Percentiles rank a stretch among this genome's conserved stretches.
Evolutionary conservation across 1,140 invertebrate species (phyloP).

Genomic region (Neodiprion lecontei): DNA sequence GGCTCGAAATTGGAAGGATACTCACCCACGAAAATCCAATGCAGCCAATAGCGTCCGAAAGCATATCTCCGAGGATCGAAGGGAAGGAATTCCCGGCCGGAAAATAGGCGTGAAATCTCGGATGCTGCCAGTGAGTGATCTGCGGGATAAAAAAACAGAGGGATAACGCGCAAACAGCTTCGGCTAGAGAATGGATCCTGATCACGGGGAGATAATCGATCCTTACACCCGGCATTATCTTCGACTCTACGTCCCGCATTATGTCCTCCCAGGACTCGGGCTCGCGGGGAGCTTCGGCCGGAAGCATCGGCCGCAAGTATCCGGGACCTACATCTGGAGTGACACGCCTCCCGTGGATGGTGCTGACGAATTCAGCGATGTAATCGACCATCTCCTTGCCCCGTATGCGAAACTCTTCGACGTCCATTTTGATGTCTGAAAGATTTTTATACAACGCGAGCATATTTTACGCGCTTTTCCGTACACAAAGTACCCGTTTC

Average conservation of each 20-base stretch:
- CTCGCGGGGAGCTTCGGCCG: constrained; percentile 82
- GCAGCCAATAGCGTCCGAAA: constrained; percentile 93
- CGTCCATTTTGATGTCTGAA: constrained; percentile 73
- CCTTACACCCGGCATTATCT: constrained; percentile 97
- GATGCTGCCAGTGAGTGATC: constrained; percentile 99
- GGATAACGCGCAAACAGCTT: not conserved
- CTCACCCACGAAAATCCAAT: constrained; percentile 98
- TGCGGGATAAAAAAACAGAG: constrained; percentile 45
- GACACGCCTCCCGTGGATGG: constrained; percentile 80
- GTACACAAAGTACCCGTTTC: too few species aligned
- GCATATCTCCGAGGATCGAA: constrained; percentile 97
- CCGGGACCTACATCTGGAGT: constrained; percentile 92
- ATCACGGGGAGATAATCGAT: constrained; percentile 65
- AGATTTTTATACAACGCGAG: too few species aligned
- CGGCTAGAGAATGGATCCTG: not conserved
- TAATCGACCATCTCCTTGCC: constrained; percentile 99
- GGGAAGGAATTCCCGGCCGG: constrained; percentile 97
- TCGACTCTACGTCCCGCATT: constrained; percentile 92
- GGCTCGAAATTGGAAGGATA: constrained; percentile 27
- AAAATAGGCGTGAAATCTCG: constrained; percentile 98
- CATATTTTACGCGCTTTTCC: too few species aligned
- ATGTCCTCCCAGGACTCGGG: constrained; percentile 92
- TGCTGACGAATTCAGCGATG: constrained; percentile 94
- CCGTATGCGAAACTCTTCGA: constrained; percentile 84
- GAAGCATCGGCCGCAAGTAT: constrained; percentile 85